Percentiles rank a stretch among this genome's conserved stretches.
These are phyloP conservation scores for Ammodramus savannarum DNA, from an alignment of 2,113 vertebrate genomes.

Conservation along the genomic window DNA sequence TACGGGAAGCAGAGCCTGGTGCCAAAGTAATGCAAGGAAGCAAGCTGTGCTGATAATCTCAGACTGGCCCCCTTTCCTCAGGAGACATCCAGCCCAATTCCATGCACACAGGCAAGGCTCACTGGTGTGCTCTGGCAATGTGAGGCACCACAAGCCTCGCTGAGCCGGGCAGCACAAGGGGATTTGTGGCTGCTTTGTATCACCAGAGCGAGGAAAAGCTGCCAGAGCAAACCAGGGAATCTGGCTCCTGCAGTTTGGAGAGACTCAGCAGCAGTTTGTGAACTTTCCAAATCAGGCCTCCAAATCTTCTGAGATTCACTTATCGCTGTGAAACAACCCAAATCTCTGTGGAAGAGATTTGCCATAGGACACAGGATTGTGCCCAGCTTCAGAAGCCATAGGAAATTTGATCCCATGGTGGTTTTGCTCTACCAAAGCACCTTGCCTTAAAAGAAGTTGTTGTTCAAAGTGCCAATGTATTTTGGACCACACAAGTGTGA, in stretches of 20 bases:
- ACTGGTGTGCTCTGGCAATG: neutral
- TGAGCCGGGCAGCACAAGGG: neutral
- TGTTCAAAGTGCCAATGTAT: neutral
- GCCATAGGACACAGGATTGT: neutral
- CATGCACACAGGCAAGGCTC: neutral
- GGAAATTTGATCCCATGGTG: neutral
- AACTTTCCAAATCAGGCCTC: slow-evolving; percentile 3
- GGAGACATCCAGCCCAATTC: neutral
- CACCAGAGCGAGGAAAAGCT: neutral
- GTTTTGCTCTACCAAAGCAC: neutral
- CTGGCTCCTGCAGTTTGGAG: neutral
- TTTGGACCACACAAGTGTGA: neutral
- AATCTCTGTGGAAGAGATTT: neutral
- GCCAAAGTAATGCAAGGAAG: slow-evolving; percentile 47
- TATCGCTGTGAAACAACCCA: neutral
- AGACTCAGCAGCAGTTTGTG: neutral
- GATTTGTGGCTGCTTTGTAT: slow-evolving; percentile 22
- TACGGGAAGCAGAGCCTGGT: slow-evolving; percentile 26
- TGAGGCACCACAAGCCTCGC: neutral
- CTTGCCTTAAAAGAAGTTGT: neutral
- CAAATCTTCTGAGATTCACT: neutral
- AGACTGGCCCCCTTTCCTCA: neutral
- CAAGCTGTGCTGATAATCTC: slow-evolving; percentile 56
- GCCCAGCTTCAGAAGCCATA: neutral
- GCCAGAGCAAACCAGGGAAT: slow-evolving; percentile 14